Evolutionary conservation across 1,140 invertebrate species (phyloP).

Genomic region (Oryctes rhinoceros): DNA sequence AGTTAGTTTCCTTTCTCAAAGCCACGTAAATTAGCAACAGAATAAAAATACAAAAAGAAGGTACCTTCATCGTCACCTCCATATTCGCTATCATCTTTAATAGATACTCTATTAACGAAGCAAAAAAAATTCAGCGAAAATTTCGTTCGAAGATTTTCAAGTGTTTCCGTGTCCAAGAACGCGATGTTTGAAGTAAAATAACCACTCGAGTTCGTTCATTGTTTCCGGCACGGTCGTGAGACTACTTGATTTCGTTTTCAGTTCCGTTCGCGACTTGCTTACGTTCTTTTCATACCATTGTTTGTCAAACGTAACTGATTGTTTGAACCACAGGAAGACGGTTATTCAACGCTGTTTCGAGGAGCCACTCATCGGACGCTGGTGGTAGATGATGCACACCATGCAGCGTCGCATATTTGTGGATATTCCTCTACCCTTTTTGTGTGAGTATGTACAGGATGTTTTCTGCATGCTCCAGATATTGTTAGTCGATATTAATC

Average conservation of each 20-base stretch:
- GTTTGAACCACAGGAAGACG: slow-evolving; percentile 33
- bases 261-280: slow-evolving; percentile 25
- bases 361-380: background rate
- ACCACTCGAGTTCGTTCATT: slow-evolving; percentile 6
- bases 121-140: too few species aligned
- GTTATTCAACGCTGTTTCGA: slow-evolving; percentile 18
- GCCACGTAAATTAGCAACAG: too few species aligned
- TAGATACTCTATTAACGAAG: too few species aligned
- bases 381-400: background rate
- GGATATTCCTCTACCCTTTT: background rate
- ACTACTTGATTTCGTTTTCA: slow-evolving; percentile 32
- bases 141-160: too few species aligned
- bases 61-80: too few species aligned
- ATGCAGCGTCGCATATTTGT: slow-evolving; percentile 1
- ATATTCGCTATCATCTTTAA: too few species aligned
- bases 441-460: too few species aligned
- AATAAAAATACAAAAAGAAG: too few species aligned
- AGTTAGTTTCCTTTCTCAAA: too few species aligned
- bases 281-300: slow-evolving; percentile 33
- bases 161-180: slow-evolving; percentile 19
- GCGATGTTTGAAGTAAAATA: slow-evolving; percentile 22
- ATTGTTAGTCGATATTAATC: too few species aligned
- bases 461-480: too few species aligned
- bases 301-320: slow-evolving; percentile 32
- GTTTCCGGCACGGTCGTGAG: slow-evolving; percentile 14